Percentiles rank a stretch among this genome's conserved stretches.
Conservation (phyloP, 2,797 vertebrate species). For the Sphenodon punctatus region DNA sequence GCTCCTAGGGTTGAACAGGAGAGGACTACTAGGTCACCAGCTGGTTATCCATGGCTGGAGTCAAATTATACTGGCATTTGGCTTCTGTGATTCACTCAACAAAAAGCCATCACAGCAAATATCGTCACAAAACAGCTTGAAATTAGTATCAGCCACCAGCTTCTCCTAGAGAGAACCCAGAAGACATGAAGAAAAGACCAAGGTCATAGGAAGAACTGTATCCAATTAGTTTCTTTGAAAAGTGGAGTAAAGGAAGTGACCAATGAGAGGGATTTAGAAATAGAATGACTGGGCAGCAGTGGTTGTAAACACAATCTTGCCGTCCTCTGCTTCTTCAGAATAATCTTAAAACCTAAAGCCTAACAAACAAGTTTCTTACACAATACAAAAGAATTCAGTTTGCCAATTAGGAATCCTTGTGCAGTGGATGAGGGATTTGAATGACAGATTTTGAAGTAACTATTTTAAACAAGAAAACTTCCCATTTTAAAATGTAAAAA, state of each 20-base stretch:
- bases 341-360: neutral
- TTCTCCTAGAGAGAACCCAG: slow-evolving; percentile 5
- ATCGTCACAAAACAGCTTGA: neutral
- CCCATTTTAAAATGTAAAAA: no score
- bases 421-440: neutral
- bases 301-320: neutral
- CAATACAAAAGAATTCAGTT: neutral
- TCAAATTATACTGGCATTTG: slow-evolving; percentile 58
- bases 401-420: neutral
- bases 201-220: neutral
- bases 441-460: neutral
- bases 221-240: neutral
- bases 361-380: neutral
- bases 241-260: neutral
- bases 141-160: slow-evolving; percentile 12
- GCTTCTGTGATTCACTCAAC: slow-evolving; percentile 39
- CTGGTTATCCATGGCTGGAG: slow-evolving; percentile 32
- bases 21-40: slow-evolving; percentile 48
- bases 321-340: neutral
- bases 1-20: slow-evolving; percentile 40
- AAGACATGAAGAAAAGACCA: neutral
- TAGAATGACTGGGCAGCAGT: neutral
- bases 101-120: slow-evolving; percentile 55
- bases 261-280: neutral
- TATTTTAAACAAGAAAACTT: no score